Evolutionary conservation across 1,140 invertebrate species (phyloP), one percentile per base, ranked within the genome.

Genomic region (Cyphomyrmex costatus): DNA sequence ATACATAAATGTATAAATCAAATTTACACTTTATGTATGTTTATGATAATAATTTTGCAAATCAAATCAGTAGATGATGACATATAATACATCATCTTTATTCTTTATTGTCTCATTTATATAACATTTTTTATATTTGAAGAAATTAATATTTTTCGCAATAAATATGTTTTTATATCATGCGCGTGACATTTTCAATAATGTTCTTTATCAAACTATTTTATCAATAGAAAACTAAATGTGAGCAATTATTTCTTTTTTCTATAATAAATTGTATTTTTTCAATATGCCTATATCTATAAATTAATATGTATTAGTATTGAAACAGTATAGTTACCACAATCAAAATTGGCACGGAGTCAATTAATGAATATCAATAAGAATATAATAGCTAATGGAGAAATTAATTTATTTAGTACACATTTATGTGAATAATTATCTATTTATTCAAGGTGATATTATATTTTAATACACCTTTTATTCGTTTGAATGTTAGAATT

Each of bases 241-340:
- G 33, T 16, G 3, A 58, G 7, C n/a, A 33, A 56, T 80, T 56
- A 36, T 80, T 14, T 21, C 8, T 42, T 16, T 24, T 36, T 36
- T 42, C 3, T 6, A 1, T 2, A 70, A 33, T 80, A 53, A 42
- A 80, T 56, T 53, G 27, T n/a, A 79, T 1, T 79, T 56, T 80
- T 80, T 56, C 8, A 27, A 56, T 68, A 27, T 70, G 36, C 0
- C 36, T 10, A 42, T 42, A 56, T 36, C 30, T 68, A 24, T 63
- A 79, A 80, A 70, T 80, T 68, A 68, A 80, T 80, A 49, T 65
- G 21, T 42, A 46, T 36, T 80, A 80, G 42, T 68, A 36, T 68
- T 27, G 21, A 79, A 56, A 80, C 21, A 56, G 7, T 24, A 21
- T 14, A 66, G 3, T 42, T 42, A n/a, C 0, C 16, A 4, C 27